Percentiles rank a stretch among this genome's conserved stretches.
phyloP scores from a whole-genome alignment of 2,888 invertebrate species.

The Sarcophaga carnaria region DNA sequence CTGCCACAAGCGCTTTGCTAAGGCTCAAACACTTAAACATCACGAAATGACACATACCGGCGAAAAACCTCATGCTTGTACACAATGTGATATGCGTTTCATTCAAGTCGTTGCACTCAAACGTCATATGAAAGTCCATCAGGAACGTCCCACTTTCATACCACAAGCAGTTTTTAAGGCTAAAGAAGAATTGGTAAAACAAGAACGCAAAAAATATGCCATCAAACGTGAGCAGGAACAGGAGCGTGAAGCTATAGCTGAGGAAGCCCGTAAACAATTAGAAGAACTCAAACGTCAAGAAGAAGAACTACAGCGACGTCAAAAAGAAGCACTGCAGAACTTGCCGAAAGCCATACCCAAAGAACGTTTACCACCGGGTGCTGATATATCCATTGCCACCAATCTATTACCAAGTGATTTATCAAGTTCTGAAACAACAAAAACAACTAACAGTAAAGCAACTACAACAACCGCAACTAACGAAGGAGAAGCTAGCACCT shows the following conservation, averaged over 20 bases:
- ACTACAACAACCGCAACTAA: background rate
- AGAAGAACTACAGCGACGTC: slow-evolving; percentile 66
- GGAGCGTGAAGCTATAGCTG: slow-evolving; percentile 77
- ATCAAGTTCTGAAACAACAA: slow-evolving; percentile 11
- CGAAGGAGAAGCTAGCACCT: slow-evolving; percentile 15
- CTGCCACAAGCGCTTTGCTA: slow-evolving; percentile 79
- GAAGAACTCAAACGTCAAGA: slow-evolving; percentile 75
- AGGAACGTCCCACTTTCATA: slow-evolving; percentile 75
- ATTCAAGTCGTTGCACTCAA: slow-evolving; percentile 79
- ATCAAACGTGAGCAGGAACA: slow-evolving; percentile 76
- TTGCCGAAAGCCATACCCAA: slow-evolving; percentile 66
- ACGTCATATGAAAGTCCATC: slow-evolving; percentile 79
- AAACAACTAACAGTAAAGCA: slow-evolving; percentile 13
- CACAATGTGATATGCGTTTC: slow-evolving; percentile 78
- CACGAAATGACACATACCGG: slow-evolving; percentile 81
- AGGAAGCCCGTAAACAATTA: slow-evolving; percentile 77
- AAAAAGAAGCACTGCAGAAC: slow-evolving; percentile 62
- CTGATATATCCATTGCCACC: slow-evolving; percentile 66
- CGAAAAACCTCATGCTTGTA: slow-evolving; percentile 79
- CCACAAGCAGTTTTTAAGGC: slow-evolving; percentile 74
- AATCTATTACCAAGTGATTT: slow-evolving; percentile 65
- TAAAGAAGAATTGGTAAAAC: slow-evolving; percentile 77
- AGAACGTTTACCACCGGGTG: slow-evolving; percentile 65
- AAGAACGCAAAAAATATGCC: slow-evolving; percentile 77
- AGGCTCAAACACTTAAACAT: slow-evolving; percentile 80